Evolutionary conservation across 2,113 vertebrate genomes (phyloP), one percentile per base, ranked within the genome.

Genomic region (Trachemys scripta): DNA sequence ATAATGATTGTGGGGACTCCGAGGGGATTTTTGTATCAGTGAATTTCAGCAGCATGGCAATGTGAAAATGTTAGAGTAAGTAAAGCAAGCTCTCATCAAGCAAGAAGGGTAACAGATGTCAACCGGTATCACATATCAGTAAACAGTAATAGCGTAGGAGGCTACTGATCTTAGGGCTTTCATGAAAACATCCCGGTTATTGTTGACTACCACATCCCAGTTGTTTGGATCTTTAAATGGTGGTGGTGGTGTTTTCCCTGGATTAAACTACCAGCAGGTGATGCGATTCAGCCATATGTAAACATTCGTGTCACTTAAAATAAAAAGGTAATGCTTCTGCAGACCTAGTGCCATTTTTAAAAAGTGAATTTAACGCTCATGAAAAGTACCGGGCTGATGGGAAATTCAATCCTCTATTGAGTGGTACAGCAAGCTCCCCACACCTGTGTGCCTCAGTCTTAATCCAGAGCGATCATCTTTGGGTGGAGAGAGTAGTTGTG

Each of bases 61-160:
- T 95, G 95, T 97, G 97, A 95, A 97, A 97, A 97, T 97, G 96
- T 96, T 98, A 97, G 97, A 97, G 95, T 94, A 95, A 97, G 96
- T 88, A 97, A 96, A 98, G 97, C 93, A 96, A 97, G 96, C 95
- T 90, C 91, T 95, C 96, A 96, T 97, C 95, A 94, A 90, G 96
- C 95, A 96, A 98, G 97, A 97, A 98, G 96, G 96, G 97, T 96
- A 98, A 98, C 98, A 98, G 97, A 98, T 98, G 98, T 98, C 97
- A 98, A 92, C 59, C 83, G 59, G 96, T 96, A 97, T 98, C 98
- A 94, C 90, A 94, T 98, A 94, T 97, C 98, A 96, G 96, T 98
- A 98, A 97, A 98, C 97, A 97, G 96, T 95, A 96, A 96, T 81
- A 88, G 93, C 90, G 87, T 91, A 95, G 83, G 96, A 97, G 72